phyloP scores from a whole-genome alignment of 2,888 invertebrate genomes.

The Eupithecia subumbrata region DNA sequence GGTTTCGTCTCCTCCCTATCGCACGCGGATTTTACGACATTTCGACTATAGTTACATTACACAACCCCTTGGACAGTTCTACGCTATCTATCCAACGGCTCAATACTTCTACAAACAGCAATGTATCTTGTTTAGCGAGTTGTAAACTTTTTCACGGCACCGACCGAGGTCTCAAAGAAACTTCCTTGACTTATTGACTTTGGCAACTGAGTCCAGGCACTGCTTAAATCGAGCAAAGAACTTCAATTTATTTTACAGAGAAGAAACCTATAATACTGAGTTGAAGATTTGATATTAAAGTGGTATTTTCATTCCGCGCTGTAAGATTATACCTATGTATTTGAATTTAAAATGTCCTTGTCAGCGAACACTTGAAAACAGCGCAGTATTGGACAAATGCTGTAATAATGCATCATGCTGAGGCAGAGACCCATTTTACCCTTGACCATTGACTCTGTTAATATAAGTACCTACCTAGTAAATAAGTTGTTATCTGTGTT shows the following conservation, averaged over 20 bases:
- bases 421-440: too few species aligned
- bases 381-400: too few species aligned
- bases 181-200: slow-evolving; percentile 61
- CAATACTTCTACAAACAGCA: slow-evolving; percentile 50
- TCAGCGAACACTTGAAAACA: too few species aligned
- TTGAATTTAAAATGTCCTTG: too few species aligned
- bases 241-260: slow-evolving; percentile 8
- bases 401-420: too few species aligned
- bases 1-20: background rate
- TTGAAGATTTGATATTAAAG: background rate
- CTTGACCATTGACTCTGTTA: too few species aligned
- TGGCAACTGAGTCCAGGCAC: slow-evolving; percentile 43
- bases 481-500: too few species aligned
- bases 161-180: slow-evolving; percentile 38
- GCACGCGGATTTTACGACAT: background rate
- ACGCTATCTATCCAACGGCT: slow-evolving; percentile 10
- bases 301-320: background rate
- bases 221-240: slow-evolving; percentile 8
- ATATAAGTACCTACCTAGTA: too few species aligned
- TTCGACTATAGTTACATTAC: background rate
- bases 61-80: background rate
- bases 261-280: background rate
- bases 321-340: background rate
- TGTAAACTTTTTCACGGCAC: slow-evolving; percentile 55
- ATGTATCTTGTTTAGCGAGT: slow-evolving; percentile 63